Percentiles rank a stretch among this genome's conserved stretches.
Conservation (phyloP, 1,140 invertebrate genomes). For the Scylla paramamosain region DNA sequence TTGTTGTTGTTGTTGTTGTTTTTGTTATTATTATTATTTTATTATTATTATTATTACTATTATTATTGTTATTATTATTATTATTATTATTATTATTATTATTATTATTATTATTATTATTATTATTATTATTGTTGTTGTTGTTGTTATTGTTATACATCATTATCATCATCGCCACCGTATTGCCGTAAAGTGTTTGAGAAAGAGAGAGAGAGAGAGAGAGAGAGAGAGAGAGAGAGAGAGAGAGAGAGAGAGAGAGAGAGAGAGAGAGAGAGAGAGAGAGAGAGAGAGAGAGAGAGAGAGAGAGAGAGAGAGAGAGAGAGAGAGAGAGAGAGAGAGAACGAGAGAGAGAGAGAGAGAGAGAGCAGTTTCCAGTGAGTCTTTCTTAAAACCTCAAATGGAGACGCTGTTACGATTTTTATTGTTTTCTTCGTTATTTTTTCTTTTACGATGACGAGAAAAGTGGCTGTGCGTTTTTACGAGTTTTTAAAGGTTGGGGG, state of each 20-base stretch:
- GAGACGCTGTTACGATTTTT: background rate
- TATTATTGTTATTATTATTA: too few species aligned
- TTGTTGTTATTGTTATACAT: too few species aligned
- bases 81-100: too few species aligned
- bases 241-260: background rate
- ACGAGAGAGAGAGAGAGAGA: background rate
- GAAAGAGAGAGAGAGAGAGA: background rate
- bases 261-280: background rate
- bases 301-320: background rate
- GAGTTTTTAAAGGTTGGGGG: background rate
- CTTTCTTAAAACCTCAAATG: constrained; percentile 6
- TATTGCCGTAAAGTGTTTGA: background rate
- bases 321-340: constrained; percentile 8
- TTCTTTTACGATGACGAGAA: background rate
- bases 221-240: background rate
- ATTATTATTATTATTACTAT: too few species aligned
- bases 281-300: background rate
- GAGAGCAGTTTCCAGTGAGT: background rate
- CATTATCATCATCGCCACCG: too few species aligned
- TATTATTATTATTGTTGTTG: too few species aligned
- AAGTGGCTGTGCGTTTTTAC: background rate
- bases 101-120: too few species aligned
- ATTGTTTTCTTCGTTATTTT: background rate
- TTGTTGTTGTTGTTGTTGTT: too few species aligned
- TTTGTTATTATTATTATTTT: too few species aligned